Evolutionary conservation across 2,113 vertebrate species (phyloP).

Genomic region (Castor canadensis): DNA sequence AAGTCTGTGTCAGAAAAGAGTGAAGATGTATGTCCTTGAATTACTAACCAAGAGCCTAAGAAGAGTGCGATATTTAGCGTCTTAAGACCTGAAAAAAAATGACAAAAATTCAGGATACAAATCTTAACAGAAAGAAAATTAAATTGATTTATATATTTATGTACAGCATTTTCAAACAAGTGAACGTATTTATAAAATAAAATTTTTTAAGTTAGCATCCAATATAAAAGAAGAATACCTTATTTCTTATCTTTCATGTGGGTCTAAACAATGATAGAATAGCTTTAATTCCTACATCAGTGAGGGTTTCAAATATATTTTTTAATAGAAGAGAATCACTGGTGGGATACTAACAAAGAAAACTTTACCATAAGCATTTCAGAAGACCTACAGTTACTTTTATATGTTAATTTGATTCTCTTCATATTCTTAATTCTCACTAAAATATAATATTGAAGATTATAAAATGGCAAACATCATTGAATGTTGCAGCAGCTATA

Average conservation of each 20-base stretch:
- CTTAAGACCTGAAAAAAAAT: conserved; percentile 67
- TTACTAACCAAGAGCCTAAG: conserved; percentile 39
- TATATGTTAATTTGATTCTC: neutral
- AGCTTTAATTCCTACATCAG: neutral
- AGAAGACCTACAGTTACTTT: neutral
- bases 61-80: neutral
- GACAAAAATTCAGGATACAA: conserved; percentile 52
- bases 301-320: neutral
- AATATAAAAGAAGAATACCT: neutral
- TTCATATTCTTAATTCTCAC: conserved; percentile 1
- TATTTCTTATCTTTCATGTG: neutral
- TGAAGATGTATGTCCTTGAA: conserved; percentile 38
- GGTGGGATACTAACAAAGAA: neutral
- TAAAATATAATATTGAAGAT: neutral
- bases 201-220: conserved; percentile 32
- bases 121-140: conserved; percentile 41
- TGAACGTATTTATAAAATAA: conserved; percentile 23
- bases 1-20: conserved; percentile 43
- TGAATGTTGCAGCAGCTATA: neutral
- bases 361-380: conserved; percentile 27
- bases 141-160: neutral
- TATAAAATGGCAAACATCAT: neutral
- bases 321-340: conserved; percentile 12
- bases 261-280: conserved; percentile 17
- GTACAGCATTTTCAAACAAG: conserved; percentile 22